Evolutionary conservation across 2,113 vertebrate genomes (phyloP), one percentile per base, ranked within the genome.

Genomic region (Budorcas taxicolor): DNA sequence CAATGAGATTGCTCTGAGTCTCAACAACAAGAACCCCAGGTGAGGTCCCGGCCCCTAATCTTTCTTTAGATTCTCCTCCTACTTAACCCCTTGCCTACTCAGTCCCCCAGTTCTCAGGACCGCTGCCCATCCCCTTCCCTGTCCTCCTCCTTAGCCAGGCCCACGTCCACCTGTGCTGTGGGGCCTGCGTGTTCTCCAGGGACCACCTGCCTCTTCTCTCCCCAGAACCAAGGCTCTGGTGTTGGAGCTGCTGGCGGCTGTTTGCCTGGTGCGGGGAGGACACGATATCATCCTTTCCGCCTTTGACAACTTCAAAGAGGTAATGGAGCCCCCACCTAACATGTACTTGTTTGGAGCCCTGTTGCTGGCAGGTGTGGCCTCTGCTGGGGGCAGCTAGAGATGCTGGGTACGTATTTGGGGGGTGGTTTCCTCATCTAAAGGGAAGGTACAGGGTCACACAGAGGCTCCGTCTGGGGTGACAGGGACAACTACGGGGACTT

Each of bases 1-100:
- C 98, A 99, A 99, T 0, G 99, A 99, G 98, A 99, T 99, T 97
- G 99, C 99, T 7, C 98, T 99, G 92, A 99, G 99, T 94, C 99
- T 99, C 93, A 99, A 99, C 98, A 99, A 99, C 98, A 99, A 98
- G 98, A 99, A 98, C 36, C 99, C 99, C 98, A 99, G 99, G 99
- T 99, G 97, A 98, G 98, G 64, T 74, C 90, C 15, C 0, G 2
- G 25, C 16, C 25, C 43, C 5, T 62, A 21, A 60, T 40, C 31
- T 36, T 87, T 9, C 2, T 3, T n/a, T 33, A 67, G 50, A 31
- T 31, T 64, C 27, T 36, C 74, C 62, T 85, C 36, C 23, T 74
- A 7, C 31, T 84, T 62, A 33, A 21, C 31, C n/a, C 67, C 36
- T n/a, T 31, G 19, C 23, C 25, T 36, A 31, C 84, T 74, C 0